phyloP scores from a whole-genome alignment of 64 coral and sea anemone species.

The Orbicella faveolata region DNA sequence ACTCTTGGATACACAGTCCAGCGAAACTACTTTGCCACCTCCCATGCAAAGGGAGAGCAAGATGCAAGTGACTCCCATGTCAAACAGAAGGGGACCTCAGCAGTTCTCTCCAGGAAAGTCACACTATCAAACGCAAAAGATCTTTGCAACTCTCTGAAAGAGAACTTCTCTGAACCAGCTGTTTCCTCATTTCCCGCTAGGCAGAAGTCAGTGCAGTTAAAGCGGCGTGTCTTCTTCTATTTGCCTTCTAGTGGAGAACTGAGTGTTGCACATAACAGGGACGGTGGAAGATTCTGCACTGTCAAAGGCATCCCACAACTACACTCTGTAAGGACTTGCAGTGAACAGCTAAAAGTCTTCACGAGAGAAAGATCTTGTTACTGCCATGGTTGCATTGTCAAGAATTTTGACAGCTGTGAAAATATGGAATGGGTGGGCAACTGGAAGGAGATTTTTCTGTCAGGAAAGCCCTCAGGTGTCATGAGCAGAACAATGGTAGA shows the following conservation, averaged over 20 bases:
- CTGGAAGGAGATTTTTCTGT: slow-evolving; percentile 10
- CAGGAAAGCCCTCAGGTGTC: neutral
- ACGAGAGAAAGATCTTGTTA: slow-evolving; percentile 13
- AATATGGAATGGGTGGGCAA: slow-evolving; percentile 29
- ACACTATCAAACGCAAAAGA: neutral
- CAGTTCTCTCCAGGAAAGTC: neutral
- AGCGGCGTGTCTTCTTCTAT: neutral
- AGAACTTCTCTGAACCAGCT: too few species aligned
- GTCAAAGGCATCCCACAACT: neutral
- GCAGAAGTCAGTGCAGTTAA: neutral
- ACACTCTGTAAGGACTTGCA: neutral
- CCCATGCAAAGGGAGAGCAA: slow-evolving; percentile 24
- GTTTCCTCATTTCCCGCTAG: neutral
- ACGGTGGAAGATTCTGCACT: neutral
- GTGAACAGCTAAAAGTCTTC: slow-evolving; percentile 1
- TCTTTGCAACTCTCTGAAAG: neutral
- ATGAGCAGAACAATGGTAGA: slow-evolving; percentile 16
- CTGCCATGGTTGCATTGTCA: slow-evolving; percentile 1
- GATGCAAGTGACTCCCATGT: slow-evolving; percentile 35
- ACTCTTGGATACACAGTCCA: too few species aligned
- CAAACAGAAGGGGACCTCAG: slow-evolving; percentile 34
- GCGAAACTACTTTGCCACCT: slow-evolving; percentile 6
- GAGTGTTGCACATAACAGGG: neutral
- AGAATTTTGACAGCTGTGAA: neutral
- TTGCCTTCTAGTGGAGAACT: neutral